These are phyloP conservation scores for Solenodon paradoxus DNA, from an alignment of 2,113 vertebrate species.

Conservation along the genomic window DNA sequence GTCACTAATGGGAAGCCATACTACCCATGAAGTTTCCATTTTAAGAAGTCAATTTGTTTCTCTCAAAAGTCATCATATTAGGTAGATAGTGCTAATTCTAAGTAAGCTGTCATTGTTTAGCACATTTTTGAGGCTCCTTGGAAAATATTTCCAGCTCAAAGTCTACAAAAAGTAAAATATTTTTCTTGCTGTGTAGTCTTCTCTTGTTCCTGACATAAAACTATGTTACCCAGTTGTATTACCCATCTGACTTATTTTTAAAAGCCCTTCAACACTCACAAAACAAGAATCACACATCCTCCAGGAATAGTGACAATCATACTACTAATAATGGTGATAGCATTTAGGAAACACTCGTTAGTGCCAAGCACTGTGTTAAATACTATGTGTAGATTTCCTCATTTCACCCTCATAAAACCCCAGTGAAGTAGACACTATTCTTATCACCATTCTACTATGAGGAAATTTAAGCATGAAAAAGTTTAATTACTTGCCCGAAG, in stretches of 20 bases:
- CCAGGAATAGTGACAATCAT: conserved; percentile 6
- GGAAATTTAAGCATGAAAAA: not conserved
- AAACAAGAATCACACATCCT: not conserved
- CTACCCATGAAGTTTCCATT: not conserved
- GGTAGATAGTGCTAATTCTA: not conserved
- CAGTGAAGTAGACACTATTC: not conserved
- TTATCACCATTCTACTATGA: not conserved
- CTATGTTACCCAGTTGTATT: not conserved
- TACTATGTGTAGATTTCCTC: not conserved
- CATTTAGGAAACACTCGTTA: not conserved
- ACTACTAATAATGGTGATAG: not conserved
- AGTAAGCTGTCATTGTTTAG: not conserved
- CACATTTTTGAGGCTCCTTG: not conserved
- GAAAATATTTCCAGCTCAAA: not conserved
- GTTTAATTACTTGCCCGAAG: not conserved
- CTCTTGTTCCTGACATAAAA: not conserved
- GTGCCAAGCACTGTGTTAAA: not conserved
- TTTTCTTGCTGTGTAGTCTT: not conserved
- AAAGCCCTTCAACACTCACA: not conserved
- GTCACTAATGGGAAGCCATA: not conserved
- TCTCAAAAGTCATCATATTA: not conserved
- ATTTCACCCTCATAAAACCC: not conserved
- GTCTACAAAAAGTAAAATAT: not conserved
- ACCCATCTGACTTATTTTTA: not conserved
- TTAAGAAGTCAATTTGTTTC: not conserved